A percentile compares a stretch with the other conserved stretches of the same genome.
Evolutionary conservation across 2,797 vertebrate species (phyloP).

Genomic region (Gorsachius magnificus): DNA sequence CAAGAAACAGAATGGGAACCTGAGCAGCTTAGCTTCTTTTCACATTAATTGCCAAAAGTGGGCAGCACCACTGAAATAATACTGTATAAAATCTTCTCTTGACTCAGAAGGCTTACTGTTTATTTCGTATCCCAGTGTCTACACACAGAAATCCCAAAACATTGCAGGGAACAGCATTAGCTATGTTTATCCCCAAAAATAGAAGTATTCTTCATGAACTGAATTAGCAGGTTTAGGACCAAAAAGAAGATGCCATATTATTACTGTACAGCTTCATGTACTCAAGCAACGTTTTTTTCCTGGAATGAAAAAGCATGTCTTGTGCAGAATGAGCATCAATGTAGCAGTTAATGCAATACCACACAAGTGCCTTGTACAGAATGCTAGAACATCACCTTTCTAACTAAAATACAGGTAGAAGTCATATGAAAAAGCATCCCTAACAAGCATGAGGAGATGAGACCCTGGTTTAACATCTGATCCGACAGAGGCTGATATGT

Average conservation of each 20-base stretch:
- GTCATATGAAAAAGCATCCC: background rate
- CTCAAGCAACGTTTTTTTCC: background rate
- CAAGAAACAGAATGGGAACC: constrained; percentile 16
- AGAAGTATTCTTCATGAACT: background rate
- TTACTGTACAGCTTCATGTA: background rate
- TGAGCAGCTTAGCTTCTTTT: background rate
- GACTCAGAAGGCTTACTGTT: background rate
- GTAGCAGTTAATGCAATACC: background rate
- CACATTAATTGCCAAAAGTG: background rate
- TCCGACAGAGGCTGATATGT: background rate
- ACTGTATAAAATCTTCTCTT: background rate
- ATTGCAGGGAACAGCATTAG: background rate
- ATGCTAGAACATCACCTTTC: background rate
- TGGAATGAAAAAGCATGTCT: background rate
- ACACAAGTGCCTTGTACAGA: background rate
- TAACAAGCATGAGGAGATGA: background rate
- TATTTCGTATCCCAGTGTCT: background rate
- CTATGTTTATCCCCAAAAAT: background rate
- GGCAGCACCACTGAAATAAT: background rate
- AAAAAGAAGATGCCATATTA: background rate
- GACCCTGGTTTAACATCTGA: background rate
- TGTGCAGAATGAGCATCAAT: background rate
- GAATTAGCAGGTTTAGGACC: background rate
- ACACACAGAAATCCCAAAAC: background rate
- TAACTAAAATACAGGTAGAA: background rate